Evolutionary conservation across 2,113 vertebrate genomes (phyloP), one percentile per base, ranked within the genome.

Genomic region (Copsychus sechellarum): DNA sequence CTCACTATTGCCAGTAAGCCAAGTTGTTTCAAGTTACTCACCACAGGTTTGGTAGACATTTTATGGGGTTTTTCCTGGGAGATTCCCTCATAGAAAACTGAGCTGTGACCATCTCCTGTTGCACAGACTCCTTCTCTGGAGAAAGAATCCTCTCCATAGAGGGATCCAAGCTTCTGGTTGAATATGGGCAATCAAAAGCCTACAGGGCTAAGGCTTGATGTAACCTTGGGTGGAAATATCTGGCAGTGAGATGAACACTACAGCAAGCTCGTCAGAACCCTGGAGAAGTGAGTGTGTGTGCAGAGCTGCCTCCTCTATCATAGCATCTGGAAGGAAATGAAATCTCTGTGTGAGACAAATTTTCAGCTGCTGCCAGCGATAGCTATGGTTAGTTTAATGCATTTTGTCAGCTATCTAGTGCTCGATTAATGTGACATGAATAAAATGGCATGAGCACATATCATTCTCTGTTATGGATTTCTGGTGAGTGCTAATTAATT

Each of bases 401-500:
- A 6, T 89, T 94, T 90, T 97, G 97, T 96, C 97, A 95, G 67
- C 90, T 92, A 85, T 79, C 72, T 86, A 66, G 78, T 81, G 61
- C 87, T 95, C 51, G 43, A 88, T 95, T 97, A 97, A 97, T 95
- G 93, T 97, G 96, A 97, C 92, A 95, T 78, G 87, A 17, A 86
- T 96, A 93, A 97, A 97, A 95, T 90, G 89, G 92, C 92, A 90
- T 74, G 70, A 87, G 54, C 88, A 62, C 90, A 40, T 88, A 91
- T 94, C 64, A 47, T 82, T 92, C 80, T 91, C 91, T 96, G 91
- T 95, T 94, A 88, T 82, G 71, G 67, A 88, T 95, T 96, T 90
- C 91, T 93, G 72, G 69, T 34, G 61, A 97, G 96, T 94, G 92
- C 95, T 98, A 96, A 97, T 98, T 96, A 96, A 97, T 97, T 96